Base-by-base conservation (phyloP, 2,888 invertebrate genomes). In the Onthophagus sagittarius region DNA sequence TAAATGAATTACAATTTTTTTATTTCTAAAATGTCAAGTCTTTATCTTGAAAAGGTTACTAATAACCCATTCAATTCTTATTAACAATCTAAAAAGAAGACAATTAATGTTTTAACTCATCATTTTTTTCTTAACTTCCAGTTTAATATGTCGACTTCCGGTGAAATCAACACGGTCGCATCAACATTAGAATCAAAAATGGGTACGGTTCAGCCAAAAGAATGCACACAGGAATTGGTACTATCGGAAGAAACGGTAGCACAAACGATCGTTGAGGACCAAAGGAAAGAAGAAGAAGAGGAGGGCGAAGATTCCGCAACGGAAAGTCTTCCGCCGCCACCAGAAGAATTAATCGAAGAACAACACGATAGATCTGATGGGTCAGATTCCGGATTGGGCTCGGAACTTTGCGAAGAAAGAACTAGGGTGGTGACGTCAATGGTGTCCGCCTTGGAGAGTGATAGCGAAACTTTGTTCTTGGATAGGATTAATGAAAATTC, bases 321-420 rank as follows among this genome's bases (percentile, higher is more conserved):
- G 15, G 90, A 90, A 77, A 90, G 90, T 79, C 82, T 90, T 67
- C 89, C 89, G 2, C 89, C 89, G 2, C 86, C 89, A 11, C 87
- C 88, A 73, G 84, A 81, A 78, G 89, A 89, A 74, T 83, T 86
- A 76, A 79, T 81, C 70, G 90, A 90, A 82, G 90, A 90, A 81
- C 89, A 84, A 39, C 90, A 90, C 80, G 90, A 90, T 76, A 88
- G 93, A 72, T 94, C 93, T 63, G 94, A 94, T 82, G 93, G 94
- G 6, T 94, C 94, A 71, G 95, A 95, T 84, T 95, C 94, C 0
- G 95, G 95, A 0, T 84, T 95, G 33, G 94, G 94, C 4, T 91
- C 92, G 53, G 95, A 95, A 85, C 88, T 91, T 72, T 87, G 88
- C 72, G 92, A 92, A 76, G 92, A 91, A 79, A 77, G 81, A 33